phyloP scores from a whole-genome alignment of 2,113 vertebrate species.

The Perca fluviatilis region DNA sequence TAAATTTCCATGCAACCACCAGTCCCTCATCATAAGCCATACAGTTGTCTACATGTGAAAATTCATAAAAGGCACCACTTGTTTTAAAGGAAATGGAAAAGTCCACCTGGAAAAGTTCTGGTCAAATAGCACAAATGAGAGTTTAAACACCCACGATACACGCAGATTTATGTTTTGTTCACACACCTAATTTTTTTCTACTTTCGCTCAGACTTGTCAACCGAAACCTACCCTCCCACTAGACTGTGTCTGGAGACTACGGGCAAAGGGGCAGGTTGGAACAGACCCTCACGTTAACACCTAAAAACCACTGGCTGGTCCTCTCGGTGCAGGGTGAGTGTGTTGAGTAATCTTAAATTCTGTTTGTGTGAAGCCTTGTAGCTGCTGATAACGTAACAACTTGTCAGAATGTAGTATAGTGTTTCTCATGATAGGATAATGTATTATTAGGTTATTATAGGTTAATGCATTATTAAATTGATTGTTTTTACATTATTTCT shows the following conservation, averaged over 20 bases:
- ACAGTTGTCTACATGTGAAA: not conserved
- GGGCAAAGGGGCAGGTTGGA: constrained; percentile 66
- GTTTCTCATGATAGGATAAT: not conserved
- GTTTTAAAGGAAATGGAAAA: not conserved
- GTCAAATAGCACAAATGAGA: not conserved
- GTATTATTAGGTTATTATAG: too few species aligned
- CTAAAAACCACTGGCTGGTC: constrained; percentile 30
- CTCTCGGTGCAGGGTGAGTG: constrained; percentile 1
- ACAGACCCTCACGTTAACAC: constrained; percentile 66
- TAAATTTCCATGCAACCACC: not conserved
- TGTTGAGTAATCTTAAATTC: constrained; percentile 52
- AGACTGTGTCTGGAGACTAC: constrained; percentile 53
- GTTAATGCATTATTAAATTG: not conserved
- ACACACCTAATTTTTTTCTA: constrained; percentile 32
- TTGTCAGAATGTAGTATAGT: not conserved
- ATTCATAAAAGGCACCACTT: not conserved
- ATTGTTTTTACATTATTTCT: not conserved
- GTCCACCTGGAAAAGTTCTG: not conserved
- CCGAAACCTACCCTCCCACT: constrained; percentile 73
- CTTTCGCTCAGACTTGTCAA: constrained; percentile 76
- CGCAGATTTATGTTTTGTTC: constrained; percentile 19
- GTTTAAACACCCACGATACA: constrained; percentile 14
- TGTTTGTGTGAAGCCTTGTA: not conserved
- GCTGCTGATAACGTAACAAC: constrained; percentile 12
- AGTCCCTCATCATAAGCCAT: not conserved